Evolutionary conservation across 2,797 vertebrate genomes (phyloP).

Genomic region (Pantherophis alleghaniensis): DNA sequence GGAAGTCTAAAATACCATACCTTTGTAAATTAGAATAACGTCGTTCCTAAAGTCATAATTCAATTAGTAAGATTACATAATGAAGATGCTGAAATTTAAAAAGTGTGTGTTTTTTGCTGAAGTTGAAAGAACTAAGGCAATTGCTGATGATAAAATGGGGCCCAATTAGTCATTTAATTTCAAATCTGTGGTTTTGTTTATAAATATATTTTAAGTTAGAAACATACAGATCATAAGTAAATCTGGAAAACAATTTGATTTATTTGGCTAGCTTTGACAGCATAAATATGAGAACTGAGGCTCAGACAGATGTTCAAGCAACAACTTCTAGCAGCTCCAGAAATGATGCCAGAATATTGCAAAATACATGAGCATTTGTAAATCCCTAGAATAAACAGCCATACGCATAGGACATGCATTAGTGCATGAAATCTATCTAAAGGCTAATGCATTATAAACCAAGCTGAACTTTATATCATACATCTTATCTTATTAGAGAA

Average conservation of each 20-base stretch:
- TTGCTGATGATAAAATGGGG: not conserved
- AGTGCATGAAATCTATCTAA: conserved; percentile 41
- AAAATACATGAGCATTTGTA: conserved; percentile 59
- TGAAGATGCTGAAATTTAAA: not conserved
- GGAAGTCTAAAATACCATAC: not conserved
- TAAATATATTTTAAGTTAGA: conserved; percentile 29
- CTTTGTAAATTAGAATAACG: not conserved
- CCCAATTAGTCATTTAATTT: not conserved
- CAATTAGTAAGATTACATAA: not conserved
- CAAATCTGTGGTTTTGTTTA: not conserved
- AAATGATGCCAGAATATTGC: conserved; percentile 52
- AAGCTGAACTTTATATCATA: conserved; percentile 43
- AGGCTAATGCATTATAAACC: conserved; percentile 48
- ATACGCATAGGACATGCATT: conserved; percentile 32
- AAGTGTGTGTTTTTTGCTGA: not conserved
- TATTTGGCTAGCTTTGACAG: conserved; percentile 54
- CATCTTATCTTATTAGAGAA: conserved; percentile 32
- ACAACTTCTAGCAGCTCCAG: conserved; percentile 53
- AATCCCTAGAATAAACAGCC: conserved; percentile 59
- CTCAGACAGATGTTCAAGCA: conserved; percentile 54
- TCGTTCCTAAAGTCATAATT: not conserved
- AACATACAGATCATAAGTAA: conserved; percentile 15
- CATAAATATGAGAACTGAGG: conserved; percentile 46
- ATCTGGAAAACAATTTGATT: conserved; percentile 42
- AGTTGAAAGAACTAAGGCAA: not conserved